A percentile compares a stretch with the other conserved stretches of the same genome.
These are phyloP conservation scores for Tyria jacobaeae DNA, from an alignment of 2,888 invertebrate genomes.

Conservation along the genomic window DNA sequence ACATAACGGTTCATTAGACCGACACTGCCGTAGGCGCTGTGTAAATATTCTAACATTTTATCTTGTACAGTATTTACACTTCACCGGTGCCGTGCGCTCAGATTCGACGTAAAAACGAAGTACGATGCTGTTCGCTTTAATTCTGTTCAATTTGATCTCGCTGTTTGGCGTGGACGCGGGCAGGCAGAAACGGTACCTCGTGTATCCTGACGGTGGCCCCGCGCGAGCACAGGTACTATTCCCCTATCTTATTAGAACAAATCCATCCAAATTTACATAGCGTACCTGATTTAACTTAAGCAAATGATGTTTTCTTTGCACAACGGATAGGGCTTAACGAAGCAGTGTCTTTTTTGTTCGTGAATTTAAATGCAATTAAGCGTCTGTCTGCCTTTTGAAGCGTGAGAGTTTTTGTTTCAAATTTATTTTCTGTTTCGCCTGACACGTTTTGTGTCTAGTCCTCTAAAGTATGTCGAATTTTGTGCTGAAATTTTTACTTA, in stretches of 20 bases:
- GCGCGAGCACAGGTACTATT: conserved; percentile 87
- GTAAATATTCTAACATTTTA: conserved; percentile 77
- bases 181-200: conserved; percentile 84
- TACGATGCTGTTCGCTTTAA: conserved; percentile 67
- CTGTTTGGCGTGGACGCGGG: conserved; percentile 56
- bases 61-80: conserved; percentile 73
- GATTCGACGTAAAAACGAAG: conserved; percentile 53
- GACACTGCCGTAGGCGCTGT: conserved; percentile 66
- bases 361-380: conserved; percentile 83
- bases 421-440: conserved; percentile 32
- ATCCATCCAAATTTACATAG: conserved; percentile 72
- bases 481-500: conserved; percentile 21
- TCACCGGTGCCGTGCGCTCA: conserved; percentile 58
- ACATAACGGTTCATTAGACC: conserved; percentile 85
- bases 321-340: conserved; percentile 79
- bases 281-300: conserved; percentile 74
- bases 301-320: conserved; percentile 81
- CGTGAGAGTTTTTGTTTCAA: conserved; percentile 55
- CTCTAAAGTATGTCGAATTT: conserved; percentile 23
- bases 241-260: conserved; percentile 51
- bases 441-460: conserved; percentile 33
- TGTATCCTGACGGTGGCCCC: conserved; percentile 87
- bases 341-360: conserved; percentile 78
- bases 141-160: conserved; percentile 71
- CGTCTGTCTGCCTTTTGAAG: conserved; percentile 66